Evolutionary conservation across 2,113 vertebrate species (phyloP).

Genomic region (Pachyramphus minor): DNA sequence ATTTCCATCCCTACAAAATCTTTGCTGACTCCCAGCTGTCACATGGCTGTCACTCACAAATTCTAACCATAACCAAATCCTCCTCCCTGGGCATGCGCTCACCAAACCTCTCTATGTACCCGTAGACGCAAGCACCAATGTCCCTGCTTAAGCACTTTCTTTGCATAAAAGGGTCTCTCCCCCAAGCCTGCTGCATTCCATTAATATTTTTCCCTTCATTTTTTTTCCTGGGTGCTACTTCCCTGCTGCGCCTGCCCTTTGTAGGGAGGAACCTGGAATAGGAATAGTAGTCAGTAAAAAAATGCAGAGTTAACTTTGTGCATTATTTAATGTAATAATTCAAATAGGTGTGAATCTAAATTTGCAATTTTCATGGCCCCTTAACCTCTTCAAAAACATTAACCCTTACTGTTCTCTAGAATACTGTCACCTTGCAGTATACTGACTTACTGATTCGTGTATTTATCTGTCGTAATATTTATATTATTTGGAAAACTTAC

Average conservation of each 20-base stretch:
- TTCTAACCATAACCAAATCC: constrained; percentile 57
- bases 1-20: constrained; percentile 42
- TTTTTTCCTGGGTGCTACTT: neutral
- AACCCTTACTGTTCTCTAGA: neutral
- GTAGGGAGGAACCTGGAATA: neutral
- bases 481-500: neutral
- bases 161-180: neutral
- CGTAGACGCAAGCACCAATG: neutral
- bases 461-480: neutral
- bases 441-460: neutral
- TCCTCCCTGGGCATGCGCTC: neutral
- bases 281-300: neutral
- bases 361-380: neutral
- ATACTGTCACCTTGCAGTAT: neutral
- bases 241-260: neutral
- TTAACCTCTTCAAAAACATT: neutral
- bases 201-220: neutral
- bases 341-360: neutral
- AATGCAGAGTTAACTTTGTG: neutral
- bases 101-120: neutral
- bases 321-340: neutral
- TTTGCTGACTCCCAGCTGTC: constrained; percentile 57
- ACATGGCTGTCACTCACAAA: constrained; percentile 61
- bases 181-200: neutral
- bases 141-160: neutral